A percentile compares a stretch with the other conserved stretches of the same genome.
Evolutionary conservation across 2,113 vertebrate genomes (phyloP).

Genomic region (Tyrannus savana): DNA sequence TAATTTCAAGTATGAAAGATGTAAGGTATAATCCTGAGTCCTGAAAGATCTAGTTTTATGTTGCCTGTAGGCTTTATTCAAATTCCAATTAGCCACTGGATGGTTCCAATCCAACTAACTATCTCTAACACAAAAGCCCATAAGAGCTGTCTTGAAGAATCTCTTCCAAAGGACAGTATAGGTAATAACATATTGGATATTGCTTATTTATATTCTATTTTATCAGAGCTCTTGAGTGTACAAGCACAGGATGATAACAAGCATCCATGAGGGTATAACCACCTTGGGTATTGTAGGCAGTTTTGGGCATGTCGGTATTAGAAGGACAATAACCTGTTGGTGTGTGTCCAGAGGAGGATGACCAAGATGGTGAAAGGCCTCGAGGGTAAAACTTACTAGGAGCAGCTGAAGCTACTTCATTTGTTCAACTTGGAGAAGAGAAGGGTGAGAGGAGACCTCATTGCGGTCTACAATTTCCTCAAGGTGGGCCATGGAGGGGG

Average conservation of each 20-base stretch:
- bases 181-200: neutral
- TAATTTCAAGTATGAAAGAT: neutral
- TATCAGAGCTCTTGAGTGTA: neutral
- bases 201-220: neutral
- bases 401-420: neutral
- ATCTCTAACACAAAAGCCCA: neutral
- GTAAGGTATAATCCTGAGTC: neutral
- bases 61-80: neutral
- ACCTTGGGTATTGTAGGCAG: neutral
- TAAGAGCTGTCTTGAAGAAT: neutral
- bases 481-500: fast-evolving
- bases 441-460: neutral
- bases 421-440: neutral
- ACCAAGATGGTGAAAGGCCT: neutral
- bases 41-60: neutral
- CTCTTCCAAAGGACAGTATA: neutral
- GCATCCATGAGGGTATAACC: neutral
- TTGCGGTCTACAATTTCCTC: neutral
- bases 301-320: neutral
- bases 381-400: neutral
- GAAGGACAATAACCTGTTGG: neutral
- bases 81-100: neutral
- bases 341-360: neutral
- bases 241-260: neutral
- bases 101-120: neutral